Evolutionary conservation across 2,888 invertebrate species (phyloP).

Genomic region (Andricus curvator): DNA sequence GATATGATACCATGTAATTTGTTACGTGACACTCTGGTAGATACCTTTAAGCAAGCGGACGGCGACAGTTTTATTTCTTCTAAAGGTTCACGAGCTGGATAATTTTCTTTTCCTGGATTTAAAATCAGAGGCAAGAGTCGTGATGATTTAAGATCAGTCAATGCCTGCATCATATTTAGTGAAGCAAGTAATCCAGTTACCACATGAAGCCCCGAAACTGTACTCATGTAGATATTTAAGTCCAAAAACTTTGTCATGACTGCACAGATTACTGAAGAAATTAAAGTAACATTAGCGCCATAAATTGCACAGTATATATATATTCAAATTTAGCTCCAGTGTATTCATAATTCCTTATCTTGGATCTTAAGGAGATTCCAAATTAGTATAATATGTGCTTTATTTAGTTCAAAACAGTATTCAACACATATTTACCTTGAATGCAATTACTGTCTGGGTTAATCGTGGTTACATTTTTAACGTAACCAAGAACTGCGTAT

Average conservation of each 20-base stretch:
- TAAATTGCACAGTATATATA: no score
- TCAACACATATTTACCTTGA: background rate
- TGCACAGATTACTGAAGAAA: background rate
- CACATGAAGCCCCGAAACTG: background rate
- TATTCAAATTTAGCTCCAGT: no score
- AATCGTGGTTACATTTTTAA: background rate
- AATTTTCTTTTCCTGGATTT: slow-evolving; percentile 1
- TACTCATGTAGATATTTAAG: background rate
- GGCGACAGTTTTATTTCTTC: background rate
- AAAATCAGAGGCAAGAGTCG: background rate
- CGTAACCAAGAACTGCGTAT: background rate
- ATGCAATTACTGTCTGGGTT: background rate
- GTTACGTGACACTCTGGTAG: no score
- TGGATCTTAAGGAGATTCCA: no score
- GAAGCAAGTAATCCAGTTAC: background rate
- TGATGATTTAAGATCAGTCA: background rate
- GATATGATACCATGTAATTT: no score
- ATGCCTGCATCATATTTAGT: background rate
- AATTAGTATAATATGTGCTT: no score
- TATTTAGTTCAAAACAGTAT: background rate
- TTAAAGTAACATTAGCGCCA: background rate
- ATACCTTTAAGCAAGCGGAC: background rate
- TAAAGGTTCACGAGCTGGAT: background rate
- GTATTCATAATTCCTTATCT: no score
- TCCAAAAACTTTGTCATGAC: background rate